A percentile compares a stretch with the other conserved stretches of the same genome.
phyloP scores from a whole-genome alignment of 2,888 invertebrate genomes.

The Unio delphinus region DNA sequence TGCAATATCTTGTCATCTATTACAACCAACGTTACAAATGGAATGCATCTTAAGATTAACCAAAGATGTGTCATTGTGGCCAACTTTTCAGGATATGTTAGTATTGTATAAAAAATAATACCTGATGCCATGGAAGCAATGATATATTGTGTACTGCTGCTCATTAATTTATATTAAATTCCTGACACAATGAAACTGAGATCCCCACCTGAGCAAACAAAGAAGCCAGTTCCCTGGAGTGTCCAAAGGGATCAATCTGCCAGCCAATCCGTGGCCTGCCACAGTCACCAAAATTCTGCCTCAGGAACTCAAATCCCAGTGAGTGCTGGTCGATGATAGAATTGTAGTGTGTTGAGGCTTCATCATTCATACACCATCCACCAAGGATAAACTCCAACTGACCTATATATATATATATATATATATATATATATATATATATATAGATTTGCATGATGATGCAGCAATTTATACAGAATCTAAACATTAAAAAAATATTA shows the following conservation, averaged over 20 bases:
- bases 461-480: no score
- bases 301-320: conserved; percentile 73
- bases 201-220: conserved; percentile 73
- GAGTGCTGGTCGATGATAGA: conserved; percentile 76
- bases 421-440: no score
- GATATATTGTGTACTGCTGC: no score
- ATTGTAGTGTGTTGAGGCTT: conserved; percentile 75
- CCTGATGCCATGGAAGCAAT: no score
- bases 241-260: conserved; percentile 92
- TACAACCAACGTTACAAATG: no score
- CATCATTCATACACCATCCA: conserved; percentile 76
- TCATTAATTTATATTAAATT: no score
- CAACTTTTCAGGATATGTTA: not conserved
- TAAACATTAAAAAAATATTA: no score
- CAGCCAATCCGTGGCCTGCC: conserved; percentile 84
- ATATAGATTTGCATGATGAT: no score
- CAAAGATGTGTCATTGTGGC: not conserved
- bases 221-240: conserved; percentile 88
- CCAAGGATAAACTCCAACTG: conserved; percentile 73
- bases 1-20: no score
- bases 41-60: no score
- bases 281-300: conserved; percentile 75
- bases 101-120: not conserved
- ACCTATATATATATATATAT: conserved; percentile 52
- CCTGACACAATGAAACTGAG: not conserved